Conservation (phyloP, 2,888 invertebrate genomes). For the Chirona hameri region DNA sequence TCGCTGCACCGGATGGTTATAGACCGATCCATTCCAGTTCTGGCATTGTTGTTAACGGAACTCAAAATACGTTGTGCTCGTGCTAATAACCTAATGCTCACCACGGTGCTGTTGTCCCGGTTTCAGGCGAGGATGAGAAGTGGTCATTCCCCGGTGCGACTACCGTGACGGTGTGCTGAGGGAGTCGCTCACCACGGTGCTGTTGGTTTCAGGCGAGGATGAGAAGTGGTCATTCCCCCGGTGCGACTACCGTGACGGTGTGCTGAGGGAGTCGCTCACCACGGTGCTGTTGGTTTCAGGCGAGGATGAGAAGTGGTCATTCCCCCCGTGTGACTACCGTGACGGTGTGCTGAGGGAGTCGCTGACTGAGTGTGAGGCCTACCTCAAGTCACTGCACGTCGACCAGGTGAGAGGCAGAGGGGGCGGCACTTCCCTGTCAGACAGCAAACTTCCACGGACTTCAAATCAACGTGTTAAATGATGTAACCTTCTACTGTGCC, state of each 20-base stretch:
- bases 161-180: background rate
- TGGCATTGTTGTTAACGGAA: too few relatives aligned
- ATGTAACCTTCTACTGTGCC: too few relatives aligned
- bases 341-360: background rate
- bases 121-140: background rate
- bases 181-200: background rate
- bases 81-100: background rate
- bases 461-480: too few relatives aligned
- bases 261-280: background rate
- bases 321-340: background rate
- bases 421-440: too few relatives aligned
- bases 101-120: background rate
- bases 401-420: background rate
- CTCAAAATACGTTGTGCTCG: too few relatives aligned
- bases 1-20: too few relatives aligned
- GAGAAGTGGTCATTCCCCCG: background rate
- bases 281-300: background rate
- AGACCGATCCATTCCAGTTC: too few relatives aligned
- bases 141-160: background rate
- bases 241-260: background rate
- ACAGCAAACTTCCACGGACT: too few relatives aligned
- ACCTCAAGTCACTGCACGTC: constrained; percentile 1
- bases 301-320: background rate
- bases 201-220: background rate
- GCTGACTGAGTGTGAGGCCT: background rate